A percentile compares a stretch with the other conserved stretches of the same genome.
These are phyloP conservation scores for Leguminivora glycinivorella DNA, from an alignment of 1,140 invertebrate species.

Conservation along the genomic window DNA sequence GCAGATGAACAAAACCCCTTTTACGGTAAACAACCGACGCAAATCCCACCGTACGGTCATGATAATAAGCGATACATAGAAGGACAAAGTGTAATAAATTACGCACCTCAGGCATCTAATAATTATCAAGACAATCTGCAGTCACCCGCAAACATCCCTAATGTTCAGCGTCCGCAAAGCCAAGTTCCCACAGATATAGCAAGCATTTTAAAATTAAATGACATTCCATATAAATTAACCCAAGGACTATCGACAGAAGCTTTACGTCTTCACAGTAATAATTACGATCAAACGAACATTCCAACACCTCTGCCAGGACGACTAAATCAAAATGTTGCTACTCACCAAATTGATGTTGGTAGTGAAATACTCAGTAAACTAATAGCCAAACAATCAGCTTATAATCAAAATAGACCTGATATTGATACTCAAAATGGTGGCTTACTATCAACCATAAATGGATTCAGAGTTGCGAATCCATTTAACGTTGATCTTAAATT, in stretches of 20 bases:
- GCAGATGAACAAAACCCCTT: slow-evolving; percentile 43
- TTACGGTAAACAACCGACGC: slow-evolving; percentile 46
- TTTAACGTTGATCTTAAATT: slow-evolving; percentile 74
- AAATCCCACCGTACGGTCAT: slow-evolving; percentile 44
- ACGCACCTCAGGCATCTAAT: slow-evolving; percentile 44
- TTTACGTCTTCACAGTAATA: slow-evolving; percentile 50
- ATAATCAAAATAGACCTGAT: slow-evolving; percentile 59
- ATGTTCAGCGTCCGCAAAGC: slow-evolving; percentile 44
- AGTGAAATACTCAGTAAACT: slow-evolving; percentile 62
- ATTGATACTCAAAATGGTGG: slow-evolving; percentile 51
- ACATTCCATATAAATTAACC: slow-evolving; percentile 62
- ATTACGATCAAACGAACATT: slow-evolving; percentile 55
- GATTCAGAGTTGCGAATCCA: slow-evolving; percentile 72
- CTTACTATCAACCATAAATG: slow-evolving; percentile 69
- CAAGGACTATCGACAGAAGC: slow-evolving; percentile 51
- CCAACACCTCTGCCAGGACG: slow-evolving; percentile 57
- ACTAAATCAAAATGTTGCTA: slow-evolving; percentile 74
- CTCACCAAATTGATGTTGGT: slow-evolving; percentile 67
- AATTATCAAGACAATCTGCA: slow-evolving; percentile 52
- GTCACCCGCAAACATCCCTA: slow-evolving; percentile 47
- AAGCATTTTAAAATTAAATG: slow-evolving; percentile 63
- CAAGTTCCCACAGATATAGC: slow-evolving; percentile 47
- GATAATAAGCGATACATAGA: slow-evolving; percentile 43
- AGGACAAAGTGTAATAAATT: slow-evolving; percentile 42
- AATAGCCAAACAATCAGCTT: slow-evolving; percentile 52